These are phyloP conservation scores for Sphaerodactylus townsendi DNA, from an alignment of 2,113 vertebrate species.

Conservation along the genomic window DNA sequence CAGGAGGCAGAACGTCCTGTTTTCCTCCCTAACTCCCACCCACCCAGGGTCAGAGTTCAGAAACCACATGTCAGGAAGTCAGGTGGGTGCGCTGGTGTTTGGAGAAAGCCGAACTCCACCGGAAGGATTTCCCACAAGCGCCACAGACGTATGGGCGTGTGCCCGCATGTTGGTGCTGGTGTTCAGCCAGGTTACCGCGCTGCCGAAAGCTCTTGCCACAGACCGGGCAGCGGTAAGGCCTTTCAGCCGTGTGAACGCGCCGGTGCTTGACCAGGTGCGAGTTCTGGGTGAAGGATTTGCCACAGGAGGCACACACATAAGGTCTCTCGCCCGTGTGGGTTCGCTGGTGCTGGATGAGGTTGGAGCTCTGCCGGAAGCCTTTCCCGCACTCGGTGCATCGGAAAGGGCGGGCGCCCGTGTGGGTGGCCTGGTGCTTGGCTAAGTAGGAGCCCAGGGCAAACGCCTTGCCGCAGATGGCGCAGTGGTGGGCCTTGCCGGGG, in stretches of 20 bases:
- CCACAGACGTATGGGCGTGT: constrained; percentile 4
- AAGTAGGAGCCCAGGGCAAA: constrained; percentile 29
- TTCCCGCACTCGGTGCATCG: constrained; percentile 27
- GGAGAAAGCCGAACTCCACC: constrained; percentile 28
- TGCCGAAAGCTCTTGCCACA: constrained; percentile 27
- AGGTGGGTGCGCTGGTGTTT: constrained; percentile 25
- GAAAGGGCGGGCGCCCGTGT: constrained; percentile 21
- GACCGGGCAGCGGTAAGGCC: constrained; percentile 20
- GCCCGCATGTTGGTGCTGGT: constrained; percentile 15
- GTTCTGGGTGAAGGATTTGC: constrained; percentile 25
- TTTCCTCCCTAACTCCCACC: neutral
- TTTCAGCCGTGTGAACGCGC: neutral
- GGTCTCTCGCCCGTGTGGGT: constrained; percentile 22
- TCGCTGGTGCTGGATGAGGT: constrained; percentile 29
- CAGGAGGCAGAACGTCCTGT: neutral
- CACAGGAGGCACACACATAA: constrained; percentile 1
- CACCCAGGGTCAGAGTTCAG: neutral
- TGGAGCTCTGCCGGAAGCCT: constrained; percentile 33
- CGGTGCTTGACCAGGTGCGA: constrained; percentile 30
- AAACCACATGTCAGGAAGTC: constrained; percentile 45
- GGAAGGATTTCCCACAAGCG: constrained; percentile 9
- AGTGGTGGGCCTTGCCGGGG: constrained; percentile 2
- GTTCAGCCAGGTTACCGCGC: constrained; percentile 4
- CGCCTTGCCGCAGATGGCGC: constrained; percentile 8
- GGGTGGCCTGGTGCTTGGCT: constrained; percentile 25